Percentiles rank a stretch among this genome's conserved stretches.
Evolutionary conservation across 2,888 invertebrate genomes (phyloP).

Genomic region (Tetranychus piercei): DNA sequence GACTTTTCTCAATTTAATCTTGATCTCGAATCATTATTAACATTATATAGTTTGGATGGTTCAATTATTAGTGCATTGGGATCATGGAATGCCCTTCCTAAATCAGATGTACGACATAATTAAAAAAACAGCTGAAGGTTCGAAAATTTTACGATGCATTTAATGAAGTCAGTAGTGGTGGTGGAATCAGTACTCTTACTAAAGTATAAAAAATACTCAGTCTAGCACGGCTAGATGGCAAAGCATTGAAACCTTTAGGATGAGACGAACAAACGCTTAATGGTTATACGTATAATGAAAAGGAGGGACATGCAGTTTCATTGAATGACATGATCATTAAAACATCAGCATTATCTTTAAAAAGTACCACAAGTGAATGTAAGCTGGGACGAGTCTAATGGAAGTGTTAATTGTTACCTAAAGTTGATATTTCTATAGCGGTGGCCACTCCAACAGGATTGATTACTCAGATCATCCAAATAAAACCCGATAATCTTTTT

Average conservation of each 20-base stretch:
- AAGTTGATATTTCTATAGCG: slow-evolving; percentile 88
- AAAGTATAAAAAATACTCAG: not conserved
- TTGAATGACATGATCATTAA: slow-evolving; percentile 92
- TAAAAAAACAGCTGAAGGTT: slow-evolving; percentile 35
- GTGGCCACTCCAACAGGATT: slow-evolving; percentile 85
- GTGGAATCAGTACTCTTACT: slow-evolving; percentile 9
- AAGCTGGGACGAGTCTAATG: slow-evolving; percentile 65
- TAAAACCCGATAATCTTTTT: slow-evolving; percentile 75
- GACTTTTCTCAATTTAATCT: no score
- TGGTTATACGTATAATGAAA: slow-evolving; percentile 77
- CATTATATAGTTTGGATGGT: slow-evolving; percentile 37
- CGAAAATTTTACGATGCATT: slow-evolving; percentile 17
- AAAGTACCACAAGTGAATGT: slow-evolving; percentile 84
- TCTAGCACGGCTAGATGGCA: slow-evolving; percentile 34
- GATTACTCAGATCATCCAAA: slow-evolving; percentile 87
- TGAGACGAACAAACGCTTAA: slow-evolving; percentile 55
- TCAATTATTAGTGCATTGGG: slow-evolving; percentile 40
- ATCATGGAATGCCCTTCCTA: slow-evolving; percentile 42
- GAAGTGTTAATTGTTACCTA: slow-evolving; percentile 68
- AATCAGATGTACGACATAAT: slow-evolving; percentile 41
- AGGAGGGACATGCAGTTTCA: slow-evolving; percentile 64
- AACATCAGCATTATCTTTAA: slow-evolving; percentile 69
- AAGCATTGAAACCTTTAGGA: slow-evolving; percentile 64
- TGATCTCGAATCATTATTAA: no score
- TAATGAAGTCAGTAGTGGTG: slow-evolving; percentile 26